phyloP scores from a whole-genome alignment of 2,113 vertebrate genomes.

The Phylloscopus whistleri region DNA sequence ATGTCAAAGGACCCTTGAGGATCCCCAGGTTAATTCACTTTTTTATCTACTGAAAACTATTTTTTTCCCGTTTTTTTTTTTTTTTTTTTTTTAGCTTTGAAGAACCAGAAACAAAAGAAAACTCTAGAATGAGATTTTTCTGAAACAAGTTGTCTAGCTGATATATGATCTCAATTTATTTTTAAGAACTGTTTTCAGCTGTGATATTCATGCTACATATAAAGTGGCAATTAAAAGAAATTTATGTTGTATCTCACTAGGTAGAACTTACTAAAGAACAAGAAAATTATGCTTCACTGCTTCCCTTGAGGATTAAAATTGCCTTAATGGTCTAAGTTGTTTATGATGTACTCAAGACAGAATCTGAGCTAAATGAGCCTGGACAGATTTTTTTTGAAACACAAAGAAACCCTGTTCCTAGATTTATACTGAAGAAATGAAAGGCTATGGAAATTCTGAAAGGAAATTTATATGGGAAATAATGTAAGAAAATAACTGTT shows the following conservation, averaged over 20 bases:
- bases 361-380: neutral
- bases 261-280: neutral
- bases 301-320: neutral
- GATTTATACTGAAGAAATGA: neutral
- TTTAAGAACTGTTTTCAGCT: neutral
- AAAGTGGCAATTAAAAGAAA: conserved; percentile 33
- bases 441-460: neutral
- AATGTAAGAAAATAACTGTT: neutral
- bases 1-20: neutral
- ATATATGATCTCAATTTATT: neutral
- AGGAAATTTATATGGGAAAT: neutral
- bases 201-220: neutral
- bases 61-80: too few species aligned
- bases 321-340: neutral
- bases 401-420: neutral
- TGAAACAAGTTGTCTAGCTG: neutral
- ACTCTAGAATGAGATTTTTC: neutral
- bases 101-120: neutral
- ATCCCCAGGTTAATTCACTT: neutral
- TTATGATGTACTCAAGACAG: neutral
- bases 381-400: neutral
- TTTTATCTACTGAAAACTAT: neutral
- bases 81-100: neutral
- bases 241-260: conserved; percentile 7
- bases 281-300: neutral